These are phyloP conservation scores for Atherinosoma microstoma DNA, from an alignment of 2,797 vertebrate species.

Conservation along the genomic window DNA sequence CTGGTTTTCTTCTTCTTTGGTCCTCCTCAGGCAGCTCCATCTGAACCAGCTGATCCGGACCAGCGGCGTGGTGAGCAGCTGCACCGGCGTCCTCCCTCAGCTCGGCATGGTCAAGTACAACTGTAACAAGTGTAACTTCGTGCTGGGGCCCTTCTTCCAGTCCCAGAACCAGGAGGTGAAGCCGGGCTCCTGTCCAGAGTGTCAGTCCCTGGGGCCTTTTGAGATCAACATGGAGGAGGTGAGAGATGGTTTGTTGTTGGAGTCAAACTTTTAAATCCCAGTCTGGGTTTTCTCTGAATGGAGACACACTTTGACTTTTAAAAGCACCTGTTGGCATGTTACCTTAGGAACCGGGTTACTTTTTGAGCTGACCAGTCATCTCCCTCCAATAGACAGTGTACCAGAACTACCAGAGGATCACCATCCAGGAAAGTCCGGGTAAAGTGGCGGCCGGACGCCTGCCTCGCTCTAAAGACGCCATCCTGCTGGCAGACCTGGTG, in stretches of 20 bases:
- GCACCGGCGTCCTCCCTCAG: conserved; percentile 95
- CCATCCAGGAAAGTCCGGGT: conserved; percentile 96
- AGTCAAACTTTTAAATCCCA: no score
- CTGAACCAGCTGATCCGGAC: conserved; percentile 98
- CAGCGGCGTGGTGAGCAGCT: conserved; percentile 95
- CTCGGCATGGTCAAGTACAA: conserved; percentile 98
- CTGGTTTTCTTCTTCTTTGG: background rate
- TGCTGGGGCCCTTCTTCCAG: conserved; percentile 96
- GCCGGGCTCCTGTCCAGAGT: conserved; percentile 97
- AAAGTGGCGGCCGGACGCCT: conserved; percentile 95
- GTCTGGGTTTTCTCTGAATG: background rate
- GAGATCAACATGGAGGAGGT: conserved; percentile 99
- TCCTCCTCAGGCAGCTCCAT: conserved; percentile 89
- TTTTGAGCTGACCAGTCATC: background rate
- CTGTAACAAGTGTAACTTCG: conserved; percentile 95
- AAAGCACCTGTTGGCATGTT: no score
- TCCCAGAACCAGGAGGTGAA: conserved; percentile 99
- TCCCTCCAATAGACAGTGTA: conserved; percentile 89
- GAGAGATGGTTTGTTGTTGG: conserved; percentile 16
- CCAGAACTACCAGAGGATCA: conserved; percentile 98
- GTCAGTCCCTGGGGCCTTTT: conserved; percentile 94
- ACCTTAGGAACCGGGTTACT: background rate
- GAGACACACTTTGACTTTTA: background rate
- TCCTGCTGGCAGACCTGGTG: conserved; percentile 94
- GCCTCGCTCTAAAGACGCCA: conserved; percentile 96